Base-by-base conservation (phyloP, 2,113 vertebrate genomes). In the Stigmatopora argus region DNA sequence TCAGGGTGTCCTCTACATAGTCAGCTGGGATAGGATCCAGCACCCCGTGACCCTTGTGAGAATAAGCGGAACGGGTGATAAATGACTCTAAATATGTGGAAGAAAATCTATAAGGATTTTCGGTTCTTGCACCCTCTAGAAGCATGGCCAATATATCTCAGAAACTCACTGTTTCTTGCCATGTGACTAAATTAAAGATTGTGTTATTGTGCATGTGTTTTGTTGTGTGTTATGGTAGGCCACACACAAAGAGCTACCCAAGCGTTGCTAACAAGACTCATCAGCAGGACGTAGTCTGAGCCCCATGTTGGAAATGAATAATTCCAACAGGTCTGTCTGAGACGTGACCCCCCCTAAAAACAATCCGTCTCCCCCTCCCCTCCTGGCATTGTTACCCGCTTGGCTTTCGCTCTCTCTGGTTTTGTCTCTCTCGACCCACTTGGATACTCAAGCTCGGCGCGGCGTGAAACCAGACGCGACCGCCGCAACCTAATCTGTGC, bases 251-350 rank as follows among this genome's bases (percentile, higher is more conserved):
- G n/a, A n/a, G 52, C 19, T 55, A 55, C 10, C 21, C 12, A 5
- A 12, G 23, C 12, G n/a, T 5, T 5, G 52, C 52, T 55, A 55
- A 55, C 52, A 13, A 55, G 59, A 45, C 35, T 11, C 59, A 45
- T 62, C 59, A 62, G 59, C 59, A 15, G 59, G 74, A 17, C 26
- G 65, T 64, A 49, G 72, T 62, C 72, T 80, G 75, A 77, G 74
- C 69, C 34, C 6, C 66, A 68, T 72, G 71, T 79, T 78, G 72
- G 73, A 79, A 78, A 84, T 83, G 65, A 86, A 86, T 81, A 83
- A 83, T 86, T 81, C 71, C 74, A 60, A 72, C 8, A 18, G 68
- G 72, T 19, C 38, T 62, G 59, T 62, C 59, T 41, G 59, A 21
- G 35, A 15, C 5, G 52, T 26, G 52, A 55, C 19, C 52, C 23